These are phyloP conservation scores for Timema cristinae DNA, from an alignment of 2,888 invertebrate genomes.

Conservation along the genomic window DNA sequence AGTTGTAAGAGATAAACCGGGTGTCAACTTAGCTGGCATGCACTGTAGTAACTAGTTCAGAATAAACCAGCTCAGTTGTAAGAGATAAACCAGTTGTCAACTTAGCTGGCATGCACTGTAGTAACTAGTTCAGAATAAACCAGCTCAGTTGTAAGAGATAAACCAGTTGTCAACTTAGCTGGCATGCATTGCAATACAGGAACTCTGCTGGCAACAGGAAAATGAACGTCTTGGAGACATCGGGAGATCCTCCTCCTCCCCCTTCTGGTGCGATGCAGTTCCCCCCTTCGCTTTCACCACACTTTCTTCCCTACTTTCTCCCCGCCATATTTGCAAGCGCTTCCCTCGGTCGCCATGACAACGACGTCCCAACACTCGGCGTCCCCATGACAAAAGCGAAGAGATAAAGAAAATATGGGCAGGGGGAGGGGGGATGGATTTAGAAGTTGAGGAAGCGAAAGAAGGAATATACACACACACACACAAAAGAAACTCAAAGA, in stretches of 20 bases:
- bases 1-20: too few species aligned
- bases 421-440: slow-evolving; percentile 13
- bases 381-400: slow-evolving; percentile 31
- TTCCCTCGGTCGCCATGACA: slow-evolving; percentile 33
- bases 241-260: background rate
- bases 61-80: too few species aligned
- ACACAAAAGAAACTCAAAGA: background rate
- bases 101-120: too few species aligned
- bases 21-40: too few species aligned
- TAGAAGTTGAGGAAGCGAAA: background rate
- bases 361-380: slow-evolving; percentile 31
- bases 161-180: too few species aligned
- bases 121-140: too few species aligned
- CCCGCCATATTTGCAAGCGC: slow-evolving; percentile 33
- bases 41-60: too few species aligned
- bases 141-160: too few species aligned
- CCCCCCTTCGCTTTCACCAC: slow-evolving; percentile 15
- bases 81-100: too few species aligned
- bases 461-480: background rate
- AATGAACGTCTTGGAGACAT: too few species aligned
- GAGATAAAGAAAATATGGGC: slow-evolving; percentile 28
- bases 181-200: too few species aligned
- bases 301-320: slow-evolving; percentile 22
- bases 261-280: slow-evolving; percentile 11
- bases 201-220: too few species aligned